Percentiles rank a stretch among this genome's conserved stretches.
Conservation (phyloP, 2,797 vertebrate species). For the Thamnophis elegans region DNA sequence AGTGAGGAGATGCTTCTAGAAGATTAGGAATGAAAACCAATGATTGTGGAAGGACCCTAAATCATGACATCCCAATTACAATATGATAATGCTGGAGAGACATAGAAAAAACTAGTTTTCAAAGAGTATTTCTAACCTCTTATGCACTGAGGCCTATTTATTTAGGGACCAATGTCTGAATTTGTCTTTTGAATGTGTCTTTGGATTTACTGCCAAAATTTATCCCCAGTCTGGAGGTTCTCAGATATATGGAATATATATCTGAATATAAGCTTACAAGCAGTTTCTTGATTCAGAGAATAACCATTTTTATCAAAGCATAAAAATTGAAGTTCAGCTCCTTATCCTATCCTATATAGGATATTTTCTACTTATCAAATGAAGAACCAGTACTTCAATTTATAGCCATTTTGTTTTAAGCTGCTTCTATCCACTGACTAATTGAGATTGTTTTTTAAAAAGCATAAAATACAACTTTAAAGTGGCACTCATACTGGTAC, state of each 20-base stretch:
- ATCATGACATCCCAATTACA: background rate
- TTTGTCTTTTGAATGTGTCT: background rate
- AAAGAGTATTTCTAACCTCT: background rate
- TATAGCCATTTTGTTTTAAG: background rate
- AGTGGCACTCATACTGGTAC: background rate
- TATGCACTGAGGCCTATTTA: background rate
- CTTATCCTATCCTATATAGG: background rate
- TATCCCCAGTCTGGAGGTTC: background rate
- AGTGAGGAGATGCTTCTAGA: background rate
- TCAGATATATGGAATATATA: background rate
- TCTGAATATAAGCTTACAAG: background rate
- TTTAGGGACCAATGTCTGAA: background rate
- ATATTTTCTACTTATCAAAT: background rate
- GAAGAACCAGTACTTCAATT: background rate
- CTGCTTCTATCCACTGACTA: background rate
- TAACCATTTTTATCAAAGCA: slow-evolving; percentile 12
- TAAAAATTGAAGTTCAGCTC: background rate
- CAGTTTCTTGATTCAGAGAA: slow-evolving; percentile 13
- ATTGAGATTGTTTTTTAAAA: background rate
- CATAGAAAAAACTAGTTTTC: background rate
- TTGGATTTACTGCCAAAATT: background rate
- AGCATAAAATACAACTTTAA: background rate
- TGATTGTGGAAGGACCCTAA: background rate
- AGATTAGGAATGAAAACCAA: background rate
- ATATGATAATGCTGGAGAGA: background rate